Conservation (phyloP, 2,113 vertebrate species). For the Vireo altiloquus region DNA sequence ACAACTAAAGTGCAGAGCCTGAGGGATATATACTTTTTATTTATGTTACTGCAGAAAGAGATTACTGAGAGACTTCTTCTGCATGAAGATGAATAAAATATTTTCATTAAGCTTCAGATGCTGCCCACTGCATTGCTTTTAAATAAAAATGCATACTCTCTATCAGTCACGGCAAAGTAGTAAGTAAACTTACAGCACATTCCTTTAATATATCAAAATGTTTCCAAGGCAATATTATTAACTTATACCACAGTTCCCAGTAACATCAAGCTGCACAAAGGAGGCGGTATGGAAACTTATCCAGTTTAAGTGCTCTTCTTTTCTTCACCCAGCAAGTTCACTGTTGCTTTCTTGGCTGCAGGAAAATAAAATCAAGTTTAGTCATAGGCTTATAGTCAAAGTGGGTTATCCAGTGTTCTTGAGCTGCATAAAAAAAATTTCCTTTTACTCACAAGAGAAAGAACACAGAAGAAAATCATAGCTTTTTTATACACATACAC, state of each 20-base stretch:
- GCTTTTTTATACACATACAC: background rate
- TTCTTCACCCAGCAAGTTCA: constrained; percentile 93
- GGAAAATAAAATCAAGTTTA: constrained; percentile 13
- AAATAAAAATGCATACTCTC: constrained; percentile 68
- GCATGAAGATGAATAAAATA: constrained; percentile 35
- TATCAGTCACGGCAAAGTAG: constrained; percentile 57
- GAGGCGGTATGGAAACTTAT: background rate
- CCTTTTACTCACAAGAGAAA: background rate
- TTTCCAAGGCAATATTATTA: constrained; percentile 74
- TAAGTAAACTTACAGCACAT: constrained; percentile 62
- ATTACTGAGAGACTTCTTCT: constrained; percentile 45
- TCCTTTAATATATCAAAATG: constrained; percentile 68
- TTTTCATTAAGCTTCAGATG: constrained; percentile 59
- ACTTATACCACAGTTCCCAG: constrained; percentile 58
- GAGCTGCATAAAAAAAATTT: background rate
- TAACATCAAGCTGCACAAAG: constrained; percentile 44
- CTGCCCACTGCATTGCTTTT: constrained; percentile 60
- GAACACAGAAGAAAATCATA: background rate
- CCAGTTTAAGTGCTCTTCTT: constrained; percentile 86
- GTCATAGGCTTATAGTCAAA: background rate
- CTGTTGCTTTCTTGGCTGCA: constrained; percentile 90
- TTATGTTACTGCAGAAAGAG: constrained; percentile 43
- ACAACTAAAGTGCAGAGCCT: constrained; percentile 49
- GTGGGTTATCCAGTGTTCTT: background rate
- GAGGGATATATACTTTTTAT: constrained; percentile 51